These are phyloP conservation scores for Oncorhynchus kisutch DNA, from an alignment of 2,113 vertebrate species.

Conservation along the genomic window DNA sequence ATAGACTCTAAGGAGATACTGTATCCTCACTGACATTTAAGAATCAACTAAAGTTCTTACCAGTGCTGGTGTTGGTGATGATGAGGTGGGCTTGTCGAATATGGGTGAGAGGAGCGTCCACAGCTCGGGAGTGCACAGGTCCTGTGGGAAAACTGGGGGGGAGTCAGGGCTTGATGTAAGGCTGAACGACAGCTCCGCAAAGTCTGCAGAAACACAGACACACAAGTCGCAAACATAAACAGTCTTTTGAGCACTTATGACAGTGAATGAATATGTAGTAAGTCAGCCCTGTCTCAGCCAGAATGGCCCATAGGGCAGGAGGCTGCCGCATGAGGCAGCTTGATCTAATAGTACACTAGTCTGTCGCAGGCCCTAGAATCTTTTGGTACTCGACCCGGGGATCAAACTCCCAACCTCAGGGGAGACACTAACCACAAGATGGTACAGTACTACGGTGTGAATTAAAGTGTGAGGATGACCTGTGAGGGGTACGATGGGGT, in stretches of 20 bases:
- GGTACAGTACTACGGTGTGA: background rate
- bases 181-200: slow-evolving; percentile 67
- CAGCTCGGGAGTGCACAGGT: slow-evolving; percentile 81
- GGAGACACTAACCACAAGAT: too few relatives aligned
- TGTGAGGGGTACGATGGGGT: slow-evolving; percentile 48
- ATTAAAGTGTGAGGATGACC: slow-evolving; percentile 23
- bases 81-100: slow-evolving; percentile 62
- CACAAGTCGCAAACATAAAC: background rate
- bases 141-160: slow-evolving; percentile 70
- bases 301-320: too few relatives aligned
- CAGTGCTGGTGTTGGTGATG: slow-evolving; percentile 1
- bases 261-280: too few relatives aligned
- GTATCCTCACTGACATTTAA: background rate
- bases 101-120: slow-evolving; percentile 79
- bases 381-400: background rate
- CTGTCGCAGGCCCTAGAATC: too few relatives aligned
- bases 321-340: too few relatives aligned
- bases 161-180: slow-evolving; percentile 40
- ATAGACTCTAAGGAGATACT: background rate
- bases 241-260: too few relatives aligned
- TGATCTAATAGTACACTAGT: too few relatives aligned
- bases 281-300: too few relatives aligned
- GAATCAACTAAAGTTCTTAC: slow-evolving; percentile 23
- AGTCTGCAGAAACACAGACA: slow-evolving; percentile 36
- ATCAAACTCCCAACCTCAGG: too few relatives aligned